phyloP scores from a whole-genome alignment of 64 coral and sea anemone species.

The Cladopsammia gracilis region DNA sequence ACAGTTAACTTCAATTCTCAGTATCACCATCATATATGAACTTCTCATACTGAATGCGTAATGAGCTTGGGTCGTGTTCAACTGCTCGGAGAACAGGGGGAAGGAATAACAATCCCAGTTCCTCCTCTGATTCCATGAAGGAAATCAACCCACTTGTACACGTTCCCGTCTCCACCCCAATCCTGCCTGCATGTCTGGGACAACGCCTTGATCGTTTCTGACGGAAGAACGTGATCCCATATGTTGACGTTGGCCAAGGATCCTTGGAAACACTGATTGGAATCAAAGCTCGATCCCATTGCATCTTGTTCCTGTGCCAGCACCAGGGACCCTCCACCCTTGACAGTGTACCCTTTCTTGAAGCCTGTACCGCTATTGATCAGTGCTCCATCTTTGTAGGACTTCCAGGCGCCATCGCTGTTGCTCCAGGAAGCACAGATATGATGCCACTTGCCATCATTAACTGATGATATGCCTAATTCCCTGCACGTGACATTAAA shows the following conservation, averaged over 20 bases:
- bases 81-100: not conserved
- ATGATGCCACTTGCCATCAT: slow-evolving; percentile 28
- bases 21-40: too few species aligned
- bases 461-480: not conserved
- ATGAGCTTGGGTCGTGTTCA: not conserved
- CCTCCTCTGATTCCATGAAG: not conserved
- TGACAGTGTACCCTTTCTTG: not conserved
- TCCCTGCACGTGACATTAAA: too few species aligned
- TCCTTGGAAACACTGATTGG: not conserved
- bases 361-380: not conserved
- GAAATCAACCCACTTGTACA: not conserved
- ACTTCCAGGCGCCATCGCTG: not conserved
- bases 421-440: slow-evolving; percentile 1
- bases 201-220: not conserved
- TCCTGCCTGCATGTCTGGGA: not conserved
- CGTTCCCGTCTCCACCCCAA: not conserved
- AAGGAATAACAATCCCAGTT: not conserved
- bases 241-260: not conserved
- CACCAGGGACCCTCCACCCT: not conserved
- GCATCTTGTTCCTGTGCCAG: slow-evolving; percentile 13
- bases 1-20: too few species aligned
- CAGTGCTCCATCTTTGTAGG: not conserved
- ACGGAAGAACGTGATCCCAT: not conserved
- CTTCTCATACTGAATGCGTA: too few species aligned
- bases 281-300: not conserved